Conservation (phyloP, 64 coral and sea anemone genomes). For the Acropora tenuis region DNA sequence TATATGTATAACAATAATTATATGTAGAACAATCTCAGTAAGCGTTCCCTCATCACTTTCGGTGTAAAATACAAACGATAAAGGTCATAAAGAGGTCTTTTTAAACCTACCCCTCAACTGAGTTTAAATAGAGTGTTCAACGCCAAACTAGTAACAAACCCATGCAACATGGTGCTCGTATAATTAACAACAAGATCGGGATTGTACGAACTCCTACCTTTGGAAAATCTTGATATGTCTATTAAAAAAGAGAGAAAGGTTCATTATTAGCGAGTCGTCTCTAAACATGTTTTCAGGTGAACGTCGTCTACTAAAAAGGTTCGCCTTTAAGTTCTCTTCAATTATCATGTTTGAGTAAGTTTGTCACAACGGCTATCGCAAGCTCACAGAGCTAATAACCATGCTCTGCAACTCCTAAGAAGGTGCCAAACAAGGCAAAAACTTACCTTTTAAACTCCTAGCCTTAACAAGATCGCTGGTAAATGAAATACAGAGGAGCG, state of each 20-base stretch:
- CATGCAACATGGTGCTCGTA: too few species aligned
- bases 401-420: background rate
- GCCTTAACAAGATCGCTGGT: constrained; percentile 20
- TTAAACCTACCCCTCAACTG: too few species aligned
- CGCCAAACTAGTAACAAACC: too few species aligned
- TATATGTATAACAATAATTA: background rate
- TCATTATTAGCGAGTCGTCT: too few species aligned
- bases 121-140: too few species aligned
- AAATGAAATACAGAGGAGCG: constrained; percentile 23
- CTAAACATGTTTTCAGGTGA: background rate
- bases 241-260: background rate
- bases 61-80: too few species aligned
- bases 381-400: background rate
- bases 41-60: too few species aligned
- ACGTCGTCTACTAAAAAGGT: background rate
- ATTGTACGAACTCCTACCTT: background rate
- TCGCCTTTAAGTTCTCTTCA: background rate
- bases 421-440: background rate
- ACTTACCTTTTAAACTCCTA: constrained; percentile 48
- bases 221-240: constrained; percentile 40
- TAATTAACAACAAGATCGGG: too few species aligned
- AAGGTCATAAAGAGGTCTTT: too few species aligned
- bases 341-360: background rate
- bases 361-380: background rate
- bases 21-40: too few species aligned